Evolutionary conservation across 2,113 vertebrate genomes (phyloP), one percentile per base, ranked within the genome.

Genomic region (Chaetura pelagica): DNA sequence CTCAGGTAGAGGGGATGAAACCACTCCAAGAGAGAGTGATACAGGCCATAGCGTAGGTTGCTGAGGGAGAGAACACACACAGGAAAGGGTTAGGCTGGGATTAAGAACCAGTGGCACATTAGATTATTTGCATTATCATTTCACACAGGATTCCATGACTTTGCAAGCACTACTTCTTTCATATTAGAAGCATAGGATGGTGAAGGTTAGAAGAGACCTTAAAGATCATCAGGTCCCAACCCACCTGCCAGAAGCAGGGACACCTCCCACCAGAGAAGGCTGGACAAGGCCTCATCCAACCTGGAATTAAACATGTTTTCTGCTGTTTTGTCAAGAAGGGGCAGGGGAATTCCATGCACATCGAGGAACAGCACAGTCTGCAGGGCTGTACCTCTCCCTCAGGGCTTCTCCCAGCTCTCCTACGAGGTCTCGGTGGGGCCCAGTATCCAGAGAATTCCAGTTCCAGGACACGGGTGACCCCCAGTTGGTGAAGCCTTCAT

Each of bases 401-500:
- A 99, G 91, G 12, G 99, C 99, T 40, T 96, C 63, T 49, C 97
- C 99, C 95, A 99, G 94, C 81, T 99, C 99, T 79, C 97, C 99
- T 13, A 99, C 99, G 1, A 99, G 96, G 80, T 99, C 99, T 17
- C 98, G 98, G 94, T 99, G 98, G 14, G 99, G 99, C 8, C 99
- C 99, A 0, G 87, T 96, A 35, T 99, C 98, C 75, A 99, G 38
- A 4, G 99, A 98, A 89, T 99, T 99, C 99, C 99, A 99, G 97
- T 99, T 99, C 99, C 99, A 99, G 71, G 99, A 99, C 66, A 98
- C 93, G 0, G 98, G 86, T 0, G 99, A 99, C 0, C 86, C 97
- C 99, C 99, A 99, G 97, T 99, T 99, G 51, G 99, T 99, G 86
- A 99, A 99, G 46, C 99, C 99, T 95, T 99, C 99, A 0, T 99